Evolutionary conservation across 2,113 vertebrate genomes (phyloP).

Genomic region (Strigops habroptila): DNA sequence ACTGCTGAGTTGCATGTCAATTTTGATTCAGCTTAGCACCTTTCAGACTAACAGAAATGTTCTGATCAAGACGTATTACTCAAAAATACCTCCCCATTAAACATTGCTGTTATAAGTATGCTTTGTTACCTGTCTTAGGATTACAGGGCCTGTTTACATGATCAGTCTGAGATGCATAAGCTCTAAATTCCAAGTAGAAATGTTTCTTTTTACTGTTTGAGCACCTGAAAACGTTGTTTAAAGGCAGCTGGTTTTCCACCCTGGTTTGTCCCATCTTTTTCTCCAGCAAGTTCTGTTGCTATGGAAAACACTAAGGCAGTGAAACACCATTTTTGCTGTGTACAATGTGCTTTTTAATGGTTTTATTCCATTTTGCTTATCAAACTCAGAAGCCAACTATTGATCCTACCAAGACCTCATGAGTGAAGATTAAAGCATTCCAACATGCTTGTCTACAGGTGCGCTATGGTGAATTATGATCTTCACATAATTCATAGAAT

Average conservation of each 20-base stretch:
- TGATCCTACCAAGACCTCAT: constrained; percentile 52
- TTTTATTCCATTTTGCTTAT: constrained; percentile 70
- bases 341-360: constrained; percentile 42
- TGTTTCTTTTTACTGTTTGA: neutral
- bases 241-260: neutral
- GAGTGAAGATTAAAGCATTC: constrained; percentile 73
- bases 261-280: neutral
- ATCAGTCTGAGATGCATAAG: neutral
- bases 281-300: constrained; percentile 27
- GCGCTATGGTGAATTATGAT: constrained; percentile 71
- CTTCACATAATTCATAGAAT: constrained; percentile 64
- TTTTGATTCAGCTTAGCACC: neutral
- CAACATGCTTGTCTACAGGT: constrained; percentile 67
- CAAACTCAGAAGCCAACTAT: constrained; percentile 60
- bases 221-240: neutral
- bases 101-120: neutral
- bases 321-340: constrained; percentile 45
- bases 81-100: rapidly evolving
- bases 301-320: constrained; percentile 13
- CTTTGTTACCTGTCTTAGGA: neutral
- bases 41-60: neutral
- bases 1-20: neutral
- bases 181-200: neutral
- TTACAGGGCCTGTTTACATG: neutral
- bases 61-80: neutral